Base-by-base conservation (phyloP, 1,140 invertebrate species). In the Drosophila serrata region DNA sequence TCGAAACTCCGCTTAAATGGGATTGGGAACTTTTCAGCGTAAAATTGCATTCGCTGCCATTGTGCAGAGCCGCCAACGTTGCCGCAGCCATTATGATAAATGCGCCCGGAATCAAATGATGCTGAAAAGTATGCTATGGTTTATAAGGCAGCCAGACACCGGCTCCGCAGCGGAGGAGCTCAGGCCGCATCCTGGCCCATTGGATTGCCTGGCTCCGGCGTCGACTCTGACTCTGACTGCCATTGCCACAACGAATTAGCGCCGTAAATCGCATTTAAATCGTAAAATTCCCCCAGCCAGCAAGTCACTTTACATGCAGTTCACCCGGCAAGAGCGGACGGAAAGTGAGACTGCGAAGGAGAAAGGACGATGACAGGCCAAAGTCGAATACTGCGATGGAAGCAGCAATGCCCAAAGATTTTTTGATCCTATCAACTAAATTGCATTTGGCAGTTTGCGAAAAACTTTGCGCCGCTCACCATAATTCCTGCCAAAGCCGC, bases 251-350 rank as follows among this genome's bases (percentile, higher is more conserved):
- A 81, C 75, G 85, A 90, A 90, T 90, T 90, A 90, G 85, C 85
- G 85, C 86, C 85, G 86, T 90, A 90, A 90, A 90, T 90, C 86
- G 85, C 75, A 90, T 90, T 90, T 90, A 90, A 90, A 90, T 90
- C 85, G 85, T 90, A 86, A 86, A 90, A 90, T 90, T 90, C 86
- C 63, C 69, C 27, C 86, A 81, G 86, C 58, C 75, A 90, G 46
- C 63, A 60, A 90, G 74, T 75, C 86, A 85, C 84, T 88, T 87
- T 87, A 82, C 85, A 79, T 84, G 74, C 61, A 53, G 65, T 80
- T 68, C 61, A 43, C 61, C 46, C 22, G 24, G 65, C 29, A 8
- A 22, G 4, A 39, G 43, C 29, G 17, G 7, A 22, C 19, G 9
- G 43, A 40, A 42, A 43, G 29, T 51, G 33, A 33, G 67, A 13